Evolutionary conservation across 2,888 invertebrate genomes (phyloP).

Genomic region (Trissolcus japonicus): DNA sequence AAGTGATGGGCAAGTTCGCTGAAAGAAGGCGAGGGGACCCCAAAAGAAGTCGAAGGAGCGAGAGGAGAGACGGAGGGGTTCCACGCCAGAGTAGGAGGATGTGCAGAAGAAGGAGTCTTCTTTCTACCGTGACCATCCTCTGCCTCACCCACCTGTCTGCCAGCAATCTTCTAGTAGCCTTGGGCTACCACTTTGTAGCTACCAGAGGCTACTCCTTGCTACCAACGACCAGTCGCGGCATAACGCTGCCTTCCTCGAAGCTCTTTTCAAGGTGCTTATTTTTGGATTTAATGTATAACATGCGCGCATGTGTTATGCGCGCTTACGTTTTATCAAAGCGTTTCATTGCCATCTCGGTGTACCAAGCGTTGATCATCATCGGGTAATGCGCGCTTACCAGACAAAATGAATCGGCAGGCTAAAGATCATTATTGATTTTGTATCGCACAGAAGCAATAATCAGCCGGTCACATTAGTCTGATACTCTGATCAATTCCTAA

Average conservation of each 20-base stretch:
- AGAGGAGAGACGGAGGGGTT: conserved; percentile 28
- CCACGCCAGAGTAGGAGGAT: conserved; percentile 31
- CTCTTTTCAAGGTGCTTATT: conserved; percentile 55
- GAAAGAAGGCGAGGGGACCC: conserved; percentile 59
- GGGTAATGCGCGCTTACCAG: conserved; percentile 34
- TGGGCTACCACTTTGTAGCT: conserved; percentile 75
- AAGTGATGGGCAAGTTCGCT: conserved; percentile 68
- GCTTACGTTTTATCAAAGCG: conserved; percentile 48
- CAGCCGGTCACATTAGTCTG: conserved; percentile 17
- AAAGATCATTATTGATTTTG: conserved; percentile 39
- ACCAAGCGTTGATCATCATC: conserved; percentile 35
- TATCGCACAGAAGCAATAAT: conserved; percentile 30
- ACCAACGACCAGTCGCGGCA: conserved; percentile 62
- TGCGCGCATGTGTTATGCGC: conserved; percentile 42
- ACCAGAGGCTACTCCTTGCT: conserved; percentile 75
- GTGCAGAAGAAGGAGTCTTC: conserved; percentile 52
- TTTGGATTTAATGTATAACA: conserved; percentile 54
- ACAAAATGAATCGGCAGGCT: conserved; percentile 22
- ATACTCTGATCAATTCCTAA: conserved; percentile 29
- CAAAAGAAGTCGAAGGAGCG: conserved; percentile 62
- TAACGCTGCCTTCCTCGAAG: conserved; percentile 47
- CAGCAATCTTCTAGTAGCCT: conserved; percentile 77
- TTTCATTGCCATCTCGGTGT: conserved; percentile 44
- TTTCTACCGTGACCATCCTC: conserved; percentile 68
- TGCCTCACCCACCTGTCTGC: conserved; percentile 76